Percentiles rank a stretch among this genome's conserved stretches.
These are phyloP conservation scores for Eupithecia dodoneata DNA, from an alignment of 2,888 invertebrate genomes.

Conservation along the genomic window DNA sequence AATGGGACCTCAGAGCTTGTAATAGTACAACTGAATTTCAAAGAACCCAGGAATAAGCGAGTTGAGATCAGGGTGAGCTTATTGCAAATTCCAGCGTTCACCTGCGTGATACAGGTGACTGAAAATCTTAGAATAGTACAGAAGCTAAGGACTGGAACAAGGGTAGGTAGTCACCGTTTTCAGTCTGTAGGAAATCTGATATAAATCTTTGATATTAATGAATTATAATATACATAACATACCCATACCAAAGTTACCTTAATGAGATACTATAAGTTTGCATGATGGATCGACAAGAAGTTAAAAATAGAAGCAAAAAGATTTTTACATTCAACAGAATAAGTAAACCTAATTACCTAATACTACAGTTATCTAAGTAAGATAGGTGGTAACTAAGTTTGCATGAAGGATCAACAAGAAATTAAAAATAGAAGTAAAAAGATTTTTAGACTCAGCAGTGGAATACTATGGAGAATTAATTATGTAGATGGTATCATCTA, in stretches of 20 bases:
- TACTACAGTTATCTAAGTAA: no score
- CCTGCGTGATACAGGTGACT: slow-evolving; percentile 52
- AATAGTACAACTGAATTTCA: slow-evolving; percentile 65
- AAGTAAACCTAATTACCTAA: no score
- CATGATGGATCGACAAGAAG: no score
- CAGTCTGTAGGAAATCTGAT: neutral
- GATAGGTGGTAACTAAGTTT: neutral
- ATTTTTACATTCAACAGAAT: no score
- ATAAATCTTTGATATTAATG: no score
- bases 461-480: neutral
- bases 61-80: slow-evolving; percentile 76
- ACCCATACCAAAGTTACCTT: no score
- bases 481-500: no score
- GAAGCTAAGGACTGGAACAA: neutral
- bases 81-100: slow-evolving; percentile 80
- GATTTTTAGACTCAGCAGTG: neutral
- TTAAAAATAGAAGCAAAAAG: no score
- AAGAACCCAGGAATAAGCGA: slow-evolving; percentile 74
- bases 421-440: neutral
- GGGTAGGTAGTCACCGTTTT: neutral
- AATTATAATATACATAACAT: no score
- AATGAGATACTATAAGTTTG: no score
- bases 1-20: neutral
- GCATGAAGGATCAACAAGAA: neutral
- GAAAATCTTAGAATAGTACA: neutral